Evolutionary conservation across 1,140 invertebrate species (phyloP), one percentile per base, ranked within the genome.

Genomic region (Ceratina australensis): DNA sequence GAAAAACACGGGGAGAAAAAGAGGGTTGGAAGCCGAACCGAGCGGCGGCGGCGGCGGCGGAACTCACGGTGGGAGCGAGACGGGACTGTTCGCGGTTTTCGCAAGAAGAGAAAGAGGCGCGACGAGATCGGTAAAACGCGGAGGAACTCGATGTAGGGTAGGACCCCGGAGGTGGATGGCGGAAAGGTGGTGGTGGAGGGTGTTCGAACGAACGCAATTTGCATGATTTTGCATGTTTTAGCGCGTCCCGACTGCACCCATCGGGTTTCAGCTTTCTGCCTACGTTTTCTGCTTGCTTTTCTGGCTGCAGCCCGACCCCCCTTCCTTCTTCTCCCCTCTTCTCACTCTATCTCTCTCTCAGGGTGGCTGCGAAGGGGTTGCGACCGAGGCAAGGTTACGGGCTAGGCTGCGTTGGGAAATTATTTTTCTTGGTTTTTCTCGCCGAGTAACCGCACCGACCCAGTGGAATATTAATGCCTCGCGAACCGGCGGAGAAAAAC

Each of bases 201-300:
- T 80, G 78, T 83, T 83, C 83, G 85, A 86, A 85, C 89, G 90
- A 91, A 91, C 90, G 90, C 89, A 91, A 91, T 91, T 91, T 91
- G 90, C 90, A 91, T 91, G 88, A 91, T 91, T 91, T 91, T 91
- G 90, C 90, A 91, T 91, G 90, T 91, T 91, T 91, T 91, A 91
- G 84, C 90, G 87, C 90, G 90, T 87, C 86, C 87, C 80, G 87
- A 78, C 83, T 85, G 87, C 79, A 84, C 88, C 87, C 83, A 86
- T 83, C 82, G 85, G 89, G 86, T 90, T 91, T 90, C 86, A 89
- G 84, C 89, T 89, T 88, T 88, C 88, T 91, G 88, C 79, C 90
- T 87, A 87, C 89, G 89, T 90, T 91, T 91, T 89, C 82, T 79
- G 87, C 88, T 91, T 90, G 90, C 90, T 89, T 91, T 91, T 90